A percentile compares a stretch with the other conserved stretches of the same genome.
Conservation (phyloP, 53 echinoderm and acorn worm species). For the Paracentrotus lividus region DNA sequence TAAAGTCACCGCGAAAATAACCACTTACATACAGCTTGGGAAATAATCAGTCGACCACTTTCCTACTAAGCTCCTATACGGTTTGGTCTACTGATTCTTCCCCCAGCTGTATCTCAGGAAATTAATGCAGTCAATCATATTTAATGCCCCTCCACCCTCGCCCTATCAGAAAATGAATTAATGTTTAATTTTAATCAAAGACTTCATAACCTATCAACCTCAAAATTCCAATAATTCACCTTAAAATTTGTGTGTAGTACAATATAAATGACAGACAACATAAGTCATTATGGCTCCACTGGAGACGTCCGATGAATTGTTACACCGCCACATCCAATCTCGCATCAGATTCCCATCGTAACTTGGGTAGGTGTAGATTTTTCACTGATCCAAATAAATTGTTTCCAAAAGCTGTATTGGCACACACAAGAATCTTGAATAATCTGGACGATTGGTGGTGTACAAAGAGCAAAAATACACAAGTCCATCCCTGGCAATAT, state of each 20-base stretch:
- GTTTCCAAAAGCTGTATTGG: background rate
- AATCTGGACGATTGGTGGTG: background rate
- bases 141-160: background rate
- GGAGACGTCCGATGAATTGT: too few relatives aligned
- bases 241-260: background rate
- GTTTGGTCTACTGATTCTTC: too few relatives aligned
- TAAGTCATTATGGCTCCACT: too few relatives aligned
- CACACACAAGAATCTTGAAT: background rate
- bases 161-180: background rate
- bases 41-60: too few relatives aligned
- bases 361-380: background rate
- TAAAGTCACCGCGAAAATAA: too few relatives aligned
- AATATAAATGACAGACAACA: background rate
- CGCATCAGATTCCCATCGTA: background rate
- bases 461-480: background rate
- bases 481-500: constrained; percentile 35
- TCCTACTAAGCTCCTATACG: too few relatives aligned
- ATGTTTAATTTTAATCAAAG: background rate
- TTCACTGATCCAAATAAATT: background rate
- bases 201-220: background rate
- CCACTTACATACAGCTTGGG: too few relatives aligned
- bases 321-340: background rate
- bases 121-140: too few relatives aligned
- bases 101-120: too few relatives aligned
- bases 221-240: background rate